Conservation (phyloP, 1,140 invertebrate genomes). For the Drosophila setifemur region DNA sequence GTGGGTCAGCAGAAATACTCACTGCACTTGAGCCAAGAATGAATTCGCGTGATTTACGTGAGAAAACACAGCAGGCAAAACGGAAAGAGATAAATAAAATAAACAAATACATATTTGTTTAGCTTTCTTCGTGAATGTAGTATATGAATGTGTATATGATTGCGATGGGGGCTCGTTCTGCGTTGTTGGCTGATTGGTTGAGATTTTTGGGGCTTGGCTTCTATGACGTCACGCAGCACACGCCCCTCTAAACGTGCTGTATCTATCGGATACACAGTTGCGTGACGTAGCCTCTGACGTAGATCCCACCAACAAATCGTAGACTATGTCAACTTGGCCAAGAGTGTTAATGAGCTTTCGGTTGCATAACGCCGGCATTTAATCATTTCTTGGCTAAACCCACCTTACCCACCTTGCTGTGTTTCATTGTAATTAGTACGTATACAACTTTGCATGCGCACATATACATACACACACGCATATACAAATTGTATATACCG, state of each 20-base stretch:
- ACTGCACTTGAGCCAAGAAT: conserved; percentile 56
- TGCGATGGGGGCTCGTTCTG: conserved; percentile 51
- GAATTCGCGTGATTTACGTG: conserved; percentile 69
- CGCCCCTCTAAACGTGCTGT: conserved; percentile 32
- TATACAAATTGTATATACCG: not conserved
- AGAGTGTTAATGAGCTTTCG: conserved; percentile 57
- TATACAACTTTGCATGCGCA: too few species aligned
- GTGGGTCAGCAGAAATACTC: conserved; percentile 59
- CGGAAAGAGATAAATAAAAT: conserved; percentile 12
- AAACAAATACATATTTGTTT: not conserved
- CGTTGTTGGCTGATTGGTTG: conserved; percentile 54
- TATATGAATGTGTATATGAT: not conserved
- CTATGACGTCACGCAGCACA: conserved; percentile 62
- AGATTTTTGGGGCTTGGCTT: conserved; percentile 74
- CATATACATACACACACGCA: not conserved
- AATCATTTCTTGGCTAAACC: conserved; percentile 20
- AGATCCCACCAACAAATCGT: conserved; percentile 9
- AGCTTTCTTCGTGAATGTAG: not conserved
- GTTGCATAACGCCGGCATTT: conserved; percentile 42
- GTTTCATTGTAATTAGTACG: conserved; percentile 26
- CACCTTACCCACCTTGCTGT: conserved; percentile 12
- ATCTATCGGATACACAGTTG: conserved; percentile 44
- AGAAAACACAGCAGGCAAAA: conserved; percentile 41
- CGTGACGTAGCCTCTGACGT: conserved; percentile 60
- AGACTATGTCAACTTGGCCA: conserved; percentile 31